Conservation (phyloP, 2,888 invertebrate species). For the Asteroscopus sphinx region DNA sequence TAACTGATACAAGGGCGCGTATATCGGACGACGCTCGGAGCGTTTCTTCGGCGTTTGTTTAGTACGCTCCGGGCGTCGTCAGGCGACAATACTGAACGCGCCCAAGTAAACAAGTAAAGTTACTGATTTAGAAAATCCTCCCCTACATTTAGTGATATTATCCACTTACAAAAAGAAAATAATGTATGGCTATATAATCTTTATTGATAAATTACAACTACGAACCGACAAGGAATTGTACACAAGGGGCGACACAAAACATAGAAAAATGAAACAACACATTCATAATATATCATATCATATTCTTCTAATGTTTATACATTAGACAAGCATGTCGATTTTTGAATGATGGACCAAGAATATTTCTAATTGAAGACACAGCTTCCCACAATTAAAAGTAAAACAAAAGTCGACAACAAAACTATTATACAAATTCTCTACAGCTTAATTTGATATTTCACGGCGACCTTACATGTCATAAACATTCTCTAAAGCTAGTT, state of each 20-base stretch:
- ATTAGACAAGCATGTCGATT: constrained; percentile 75
- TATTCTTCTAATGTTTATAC: constrained; percentile 75
- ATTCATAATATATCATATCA: constrained; percentile 50
- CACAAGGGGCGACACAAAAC: constrained; percentile 41
- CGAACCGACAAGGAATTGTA: constrained; percentile 49
- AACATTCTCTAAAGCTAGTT: constrained; percentile 95
- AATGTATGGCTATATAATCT: constrained; percentile 38
- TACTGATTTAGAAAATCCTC: constrained; percentile 27
- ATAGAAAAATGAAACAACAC: constrained; percentile 70
- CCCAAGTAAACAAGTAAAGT: constrained; percentile 28
- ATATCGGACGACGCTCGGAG: no score
- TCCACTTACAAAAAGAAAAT: constrained; percentile 50
- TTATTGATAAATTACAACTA: constrained; percentile 48
- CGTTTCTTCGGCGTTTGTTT: no score
- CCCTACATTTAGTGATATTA: constrained; percentile 43
- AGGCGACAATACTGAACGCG: no score
- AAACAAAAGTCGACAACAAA: constrained; percentile 81
- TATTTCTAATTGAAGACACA: constrained; percentile 65
- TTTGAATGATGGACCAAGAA: constrained; percentile 67
- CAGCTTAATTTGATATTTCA: constrained; percentile 73
- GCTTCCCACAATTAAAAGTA: constrained; percentile 71
- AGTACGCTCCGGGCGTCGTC: no score
- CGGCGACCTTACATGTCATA: constrained; percentile 90
- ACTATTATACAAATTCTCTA: constrained; percentile 86
- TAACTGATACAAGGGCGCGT: constrained; percentile 34